Percentiles rank a stretch among this genome's conserved stretches.
Conservation (phyloP, 1,140 invertebrate species). For the Thaumetopoea pityocampa region DNA sequence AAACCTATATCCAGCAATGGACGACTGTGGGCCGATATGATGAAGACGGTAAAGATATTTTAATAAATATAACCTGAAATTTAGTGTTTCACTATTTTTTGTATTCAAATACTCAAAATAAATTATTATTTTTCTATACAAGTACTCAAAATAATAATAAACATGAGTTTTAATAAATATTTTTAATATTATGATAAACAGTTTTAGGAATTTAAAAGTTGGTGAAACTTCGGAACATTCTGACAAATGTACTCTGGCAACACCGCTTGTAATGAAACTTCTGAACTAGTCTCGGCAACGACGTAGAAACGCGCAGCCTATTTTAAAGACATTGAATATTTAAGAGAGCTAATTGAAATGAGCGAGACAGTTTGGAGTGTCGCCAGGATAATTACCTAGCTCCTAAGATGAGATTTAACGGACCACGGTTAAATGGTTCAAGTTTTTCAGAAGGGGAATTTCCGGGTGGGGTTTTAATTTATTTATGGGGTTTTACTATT, state of each 20-base stretch:
- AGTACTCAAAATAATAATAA: too few species aligned
- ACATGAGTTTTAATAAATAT: too few species aligned
- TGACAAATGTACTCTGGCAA: constrained; percentile 58
- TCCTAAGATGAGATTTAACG: constrained; percentile 72
- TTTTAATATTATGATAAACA: too few species aligned
- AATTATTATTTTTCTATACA: too few species aligned
- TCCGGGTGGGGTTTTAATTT: too few species aligned
- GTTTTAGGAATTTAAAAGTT: too few species aligned
- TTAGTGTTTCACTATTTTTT: too few species aligned
- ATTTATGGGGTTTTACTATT: constrained; percentile 7
- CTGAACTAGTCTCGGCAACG: constrained; percentile 42
- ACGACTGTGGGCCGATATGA: too few species aligned
- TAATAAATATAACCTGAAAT: too few species aligned
- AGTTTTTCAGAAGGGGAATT: constrained; percentile 34
- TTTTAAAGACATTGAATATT: constrained; percentile 76
- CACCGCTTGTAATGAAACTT: constrained; percentile 59
- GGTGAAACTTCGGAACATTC: constrained; percentile 37
- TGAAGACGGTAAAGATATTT: too few species aligned
- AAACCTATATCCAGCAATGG: too few species aligned
- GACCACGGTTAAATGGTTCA: constrained; percentile 62
- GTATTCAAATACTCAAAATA: too few species aligned
- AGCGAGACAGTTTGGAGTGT: constrained; percentile 71
- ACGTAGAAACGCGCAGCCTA: constrained; percentile 62
- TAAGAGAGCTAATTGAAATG: constrained; percentile 75
- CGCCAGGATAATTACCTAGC: constrained; percentile 72